Percentiles rank a stretch among this genome's conserved stretches.
Evolutionary conservation across 2,113 vertebrate genomes (phyloP).

Genomic region (Apodemus speciosus): DNA sequence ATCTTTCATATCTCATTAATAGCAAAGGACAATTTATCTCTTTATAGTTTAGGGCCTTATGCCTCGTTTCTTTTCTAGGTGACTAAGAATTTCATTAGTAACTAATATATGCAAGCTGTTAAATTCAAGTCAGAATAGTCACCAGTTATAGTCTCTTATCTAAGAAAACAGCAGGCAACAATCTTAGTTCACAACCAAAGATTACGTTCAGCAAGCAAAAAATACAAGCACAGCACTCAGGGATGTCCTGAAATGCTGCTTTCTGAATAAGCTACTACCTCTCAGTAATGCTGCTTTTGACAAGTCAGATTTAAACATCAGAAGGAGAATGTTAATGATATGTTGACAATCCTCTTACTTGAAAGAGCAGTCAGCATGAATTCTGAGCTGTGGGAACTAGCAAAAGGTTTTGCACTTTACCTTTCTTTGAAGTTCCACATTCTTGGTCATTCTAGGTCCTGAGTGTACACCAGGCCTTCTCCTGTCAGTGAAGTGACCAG

Average conservation of each 20-base stretch:
- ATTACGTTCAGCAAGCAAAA: not conserved
- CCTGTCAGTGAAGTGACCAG: not conserved
- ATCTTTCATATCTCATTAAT: conserved; percentile 31
- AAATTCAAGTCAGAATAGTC: not conserved
- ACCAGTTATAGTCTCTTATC: not conserved
- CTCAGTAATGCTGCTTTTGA: not conserved
- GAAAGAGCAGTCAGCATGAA: not conserved
- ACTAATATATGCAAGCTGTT: not conserved
- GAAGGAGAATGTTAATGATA: not conserved
- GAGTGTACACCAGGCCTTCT: not conserved
- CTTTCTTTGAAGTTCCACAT: not conserved
- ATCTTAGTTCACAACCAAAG: not conserved
- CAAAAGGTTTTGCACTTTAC: not conserved
- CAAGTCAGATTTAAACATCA: not conserved
- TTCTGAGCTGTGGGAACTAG: not conserved
- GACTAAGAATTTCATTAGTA: not conserved
- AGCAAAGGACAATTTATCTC: conserved; percentile 13
- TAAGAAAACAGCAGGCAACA: conserved; percentile 3
- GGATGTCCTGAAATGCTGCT: not conserved
- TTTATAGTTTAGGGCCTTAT: not conserved
- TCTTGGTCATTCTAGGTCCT: not conserved
- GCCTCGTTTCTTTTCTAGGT: not conserved
- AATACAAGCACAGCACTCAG: not conserved
- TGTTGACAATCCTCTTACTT: not conserved
- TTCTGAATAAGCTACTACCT: not conserved